phyloP scores from a whole-genome alignment of 2,113 vertebrate species.

The Chloropsis hardwickii region DNA sequence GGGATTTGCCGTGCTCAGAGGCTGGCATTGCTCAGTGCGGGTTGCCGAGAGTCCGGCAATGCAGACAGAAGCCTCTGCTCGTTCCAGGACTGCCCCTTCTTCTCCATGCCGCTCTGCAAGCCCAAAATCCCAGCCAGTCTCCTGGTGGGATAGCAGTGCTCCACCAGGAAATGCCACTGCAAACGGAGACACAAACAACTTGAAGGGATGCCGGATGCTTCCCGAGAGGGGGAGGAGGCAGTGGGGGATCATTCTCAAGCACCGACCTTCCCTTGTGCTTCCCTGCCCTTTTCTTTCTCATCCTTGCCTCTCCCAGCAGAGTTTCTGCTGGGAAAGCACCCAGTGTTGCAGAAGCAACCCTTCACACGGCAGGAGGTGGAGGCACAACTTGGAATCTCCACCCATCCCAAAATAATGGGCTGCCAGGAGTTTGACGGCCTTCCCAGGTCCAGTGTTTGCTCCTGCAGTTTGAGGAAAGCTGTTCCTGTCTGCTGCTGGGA shows the following conservation, averaged over 20 bases:
- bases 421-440: neutral
- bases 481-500: neutral
- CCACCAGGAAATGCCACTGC: rapidly evolving
- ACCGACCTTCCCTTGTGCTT: neutral
- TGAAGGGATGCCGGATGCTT: neutral
- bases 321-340: neutral
- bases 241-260: rapidly evolving
- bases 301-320: neutral
- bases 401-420: neutral
- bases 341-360: neutral
- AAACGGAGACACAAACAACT: neutral
- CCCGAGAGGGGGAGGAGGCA: rapidly evolving
- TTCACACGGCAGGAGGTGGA: neutral
- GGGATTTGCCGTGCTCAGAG: rapidly evolving
- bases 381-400: neutral
- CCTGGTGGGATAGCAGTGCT: neutral
- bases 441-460: neutral
- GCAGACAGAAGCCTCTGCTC: rapidly evolving
- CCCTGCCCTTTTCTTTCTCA: neutral
- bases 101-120: rapidly evolving
- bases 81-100: neutral
- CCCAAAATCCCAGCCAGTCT: neutral
- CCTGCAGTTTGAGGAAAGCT: neutral
- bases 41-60: rapidly evolving
- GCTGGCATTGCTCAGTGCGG: neutral